phyloP scores from a whole-genome alignment of 2,888 invertebrate genomes.

The Eulithis prunata region DNA sequence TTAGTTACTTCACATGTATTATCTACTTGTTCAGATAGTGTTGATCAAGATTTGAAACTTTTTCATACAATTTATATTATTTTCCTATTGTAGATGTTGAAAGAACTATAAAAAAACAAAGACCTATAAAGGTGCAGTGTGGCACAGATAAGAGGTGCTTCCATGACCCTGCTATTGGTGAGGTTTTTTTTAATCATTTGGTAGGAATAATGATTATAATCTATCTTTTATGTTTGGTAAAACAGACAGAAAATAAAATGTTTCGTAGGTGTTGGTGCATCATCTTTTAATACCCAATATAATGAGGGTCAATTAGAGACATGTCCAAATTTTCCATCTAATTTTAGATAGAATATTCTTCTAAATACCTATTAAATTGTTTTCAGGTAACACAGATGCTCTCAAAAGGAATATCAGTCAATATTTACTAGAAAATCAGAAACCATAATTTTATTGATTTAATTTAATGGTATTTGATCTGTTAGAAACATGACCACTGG shows the following conservation, averaged over 20 bases:
- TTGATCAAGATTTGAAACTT: not conserved
- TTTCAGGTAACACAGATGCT: constrained; percentile 50
- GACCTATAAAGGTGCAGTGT: constrained; percentile 74
- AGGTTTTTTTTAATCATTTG: constrained; percentile 3
- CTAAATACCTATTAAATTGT: not conserved
- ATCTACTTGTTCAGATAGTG: not conserved
- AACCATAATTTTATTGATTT: not conserved
- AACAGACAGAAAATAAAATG: no score
- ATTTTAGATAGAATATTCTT: no score
- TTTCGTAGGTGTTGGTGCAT: no score
- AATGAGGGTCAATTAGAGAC: not conserved
- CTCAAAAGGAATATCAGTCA: constrained; percentile 13
- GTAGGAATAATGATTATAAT: no score
- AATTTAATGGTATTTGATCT: no score
- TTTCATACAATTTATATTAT: not conserved
- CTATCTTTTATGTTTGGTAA: no score
- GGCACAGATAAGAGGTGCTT: constrained; percentile 69
- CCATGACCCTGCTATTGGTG: constrained; percentile 68
- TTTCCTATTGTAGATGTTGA: constrained; percentile 66
- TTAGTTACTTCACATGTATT: no score
- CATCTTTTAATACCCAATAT: no score
- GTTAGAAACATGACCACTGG: no score
- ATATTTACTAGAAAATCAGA: constrained; percentile 13
- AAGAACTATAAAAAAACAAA: constrained; percentile 66
- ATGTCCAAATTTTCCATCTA: no score